Evolutionary conservation across 1,140 invertebrate genomes (phyloP).

Genomic region (Phymorhynchus buccinoides): DNA sequence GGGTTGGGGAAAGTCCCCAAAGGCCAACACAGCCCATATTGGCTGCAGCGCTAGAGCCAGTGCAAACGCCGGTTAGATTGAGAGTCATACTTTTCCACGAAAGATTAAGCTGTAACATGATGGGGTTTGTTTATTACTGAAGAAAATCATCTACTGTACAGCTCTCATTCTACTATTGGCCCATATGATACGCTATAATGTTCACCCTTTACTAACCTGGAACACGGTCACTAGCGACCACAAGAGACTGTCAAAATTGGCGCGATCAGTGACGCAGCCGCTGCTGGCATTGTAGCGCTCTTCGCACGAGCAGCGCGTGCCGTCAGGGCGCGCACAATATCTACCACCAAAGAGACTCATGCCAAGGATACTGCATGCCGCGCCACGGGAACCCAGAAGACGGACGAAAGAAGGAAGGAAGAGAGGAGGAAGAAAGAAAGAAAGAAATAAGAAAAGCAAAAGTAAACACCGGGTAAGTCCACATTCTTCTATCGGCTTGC

Average conservation of each 20-base stretch:
- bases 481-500: neutral
- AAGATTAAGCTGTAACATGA: too few species aligned
- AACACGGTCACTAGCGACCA: conserved; percentile 99
- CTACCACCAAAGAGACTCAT: conserved; percentile 99
- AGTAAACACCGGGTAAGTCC: neutral
- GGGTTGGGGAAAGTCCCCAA: too few species aligned
- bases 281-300: conserved; percentile 84
- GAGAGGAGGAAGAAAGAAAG: neutral
- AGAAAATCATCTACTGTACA: too few species aligned
- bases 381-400: too few species aligned
- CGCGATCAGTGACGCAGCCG: conserved; percentile 79
- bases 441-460: neutral
- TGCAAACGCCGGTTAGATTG: too few species aligned
- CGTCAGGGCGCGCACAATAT: conserved; percentile 94
- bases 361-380: conserved; percentile 71
- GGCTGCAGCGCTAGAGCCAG: too few species aligned
- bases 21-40: too few species aligned
- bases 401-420: neutral
- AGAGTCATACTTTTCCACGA: too few species aligned
- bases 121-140: too few species aligned
- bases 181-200: too few species aligned
- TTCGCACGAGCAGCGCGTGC: conserved; percentile 91
- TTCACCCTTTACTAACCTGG: conserved; percentile 93
- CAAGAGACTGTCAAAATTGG: conserved; percentile 99
- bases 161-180: too few species aligned